Conservation (phyloP, 2,113 vertebrate species). For the Lampris megalopsis region DNA sequence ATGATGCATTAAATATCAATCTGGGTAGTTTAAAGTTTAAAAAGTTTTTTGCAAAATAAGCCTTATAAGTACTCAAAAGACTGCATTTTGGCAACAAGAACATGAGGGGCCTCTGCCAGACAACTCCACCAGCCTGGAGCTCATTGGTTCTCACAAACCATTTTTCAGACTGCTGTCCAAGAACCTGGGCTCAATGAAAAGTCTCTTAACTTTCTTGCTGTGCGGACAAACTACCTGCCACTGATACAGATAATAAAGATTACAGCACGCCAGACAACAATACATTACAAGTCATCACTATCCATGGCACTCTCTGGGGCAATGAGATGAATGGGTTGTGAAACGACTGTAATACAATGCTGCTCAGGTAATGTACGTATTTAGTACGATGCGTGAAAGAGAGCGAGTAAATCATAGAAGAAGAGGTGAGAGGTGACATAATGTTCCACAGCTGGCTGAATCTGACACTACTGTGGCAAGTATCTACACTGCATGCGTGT, state of each 20-base stretch:
- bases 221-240: slow-evolving; percentile 11
- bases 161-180: neutral
- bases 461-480: slow-evolving; percentile 36
- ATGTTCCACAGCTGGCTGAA: slow-evolving; percentile 35
- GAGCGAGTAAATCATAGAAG: slow-evolving; percentile 44
- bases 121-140: too few relatives aligned
- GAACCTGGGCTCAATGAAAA: slow-evolving; percentile 2
- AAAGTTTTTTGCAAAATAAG: too few relatives aligned
- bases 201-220: neutral
- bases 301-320: neutral
- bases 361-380: neutral
- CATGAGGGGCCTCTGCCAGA: too few relatives aligned
- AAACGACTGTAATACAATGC: slow-evolving; percentile 20
- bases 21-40: too few relatives aligned
- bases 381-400: neutral
- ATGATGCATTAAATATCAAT: too few relatives aligned
- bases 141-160: neutral
- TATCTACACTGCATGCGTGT: slow-evolving; percentile 30
- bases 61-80: too few relatives aligned
- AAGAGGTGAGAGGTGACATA: slow-evolving; percentile 44
- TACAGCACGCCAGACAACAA: neutral
- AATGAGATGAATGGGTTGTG: slow-evolving; percentile 10
- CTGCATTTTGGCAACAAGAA: too few relatives aligned
- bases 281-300: slow-evolving; percentile 28
- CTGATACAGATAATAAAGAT: neutral